Base-by-base conservation (phyloP, 2,888 invertebrate genomes). In the Crossocerus cetratus region DNA sequence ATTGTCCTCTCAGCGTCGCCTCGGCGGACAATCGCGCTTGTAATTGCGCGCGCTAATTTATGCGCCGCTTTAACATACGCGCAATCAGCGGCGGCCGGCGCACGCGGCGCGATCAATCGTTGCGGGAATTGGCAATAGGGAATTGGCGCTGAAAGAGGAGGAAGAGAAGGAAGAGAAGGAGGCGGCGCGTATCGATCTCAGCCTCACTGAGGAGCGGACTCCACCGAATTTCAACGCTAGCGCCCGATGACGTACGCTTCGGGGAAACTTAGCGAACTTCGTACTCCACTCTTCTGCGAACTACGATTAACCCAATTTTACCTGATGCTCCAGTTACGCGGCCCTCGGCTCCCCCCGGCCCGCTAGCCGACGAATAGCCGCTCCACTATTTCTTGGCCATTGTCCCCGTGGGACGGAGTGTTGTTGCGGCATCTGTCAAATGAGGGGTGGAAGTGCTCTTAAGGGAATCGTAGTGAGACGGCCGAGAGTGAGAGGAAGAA, bases 1-100 rank as follows among this genome's bases (percentile, higher is more conserved):
- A 49, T 49, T 49, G 55, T 68, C 44, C 23, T 43, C 55, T 2
- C n/a, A 20, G 5, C n/a, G 2, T 20, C n/a, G 13, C 0, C 18
- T 20, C n/a, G 16, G 18, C 45, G 32, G 4, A 13, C 8, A 43
- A 69, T 69, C 69, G 59, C 2, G 18, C 44, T 32, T 14, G 3
- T 45, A 65, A 69, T 69, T 59, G 45, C 44, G 16, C 14, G 18
- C 5, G 45, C n/a, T 58, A 65, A 74, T 67, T 74, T 64, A 57
- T 64, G 60, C 74, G 44, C 14, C 56, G 16, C 32, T 14, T 22
- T 32, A 64, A 49, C 49, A 20, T 13, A 45, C 2, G 18, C 72
- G 60, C 69, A 72, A 72, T 72, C 69, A 72, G 69, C 60, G 42
- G 23, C 5, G 21, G 20, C 20, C 18, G 11, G 21, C 21, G 32